phyloP scores from a whole-genome alignment of 2,797 vertebrate genomes.

The Periparus ater region DNA sequence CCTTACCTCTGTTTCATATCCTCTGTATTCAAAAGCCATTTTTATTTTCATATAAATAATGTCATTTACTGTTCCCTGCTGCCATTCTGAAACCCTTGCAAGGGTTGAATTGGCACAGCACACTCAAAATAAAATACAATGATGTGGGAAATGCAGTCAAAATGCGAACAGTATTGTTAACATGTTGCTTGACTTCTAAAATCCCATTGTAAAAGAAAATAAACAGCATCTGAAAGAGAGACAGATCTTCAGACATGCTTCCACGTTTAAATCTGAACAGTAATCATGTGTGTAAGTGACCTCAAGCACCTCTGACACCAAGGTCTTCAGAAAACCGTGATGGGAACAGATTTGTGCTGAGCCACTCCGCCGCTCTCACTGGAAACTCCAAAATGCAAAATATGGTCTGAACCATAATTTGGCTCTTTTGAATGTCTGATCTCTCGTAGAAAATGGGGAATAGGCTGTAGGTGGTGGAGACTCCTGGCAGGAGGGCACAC shows the following conservation, averaged over 20 bases:
- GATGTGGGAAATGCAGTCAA: not conserved
- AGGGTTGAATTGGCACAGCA: not conserved
- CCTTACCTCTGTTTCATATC: constrained; percentile 42
- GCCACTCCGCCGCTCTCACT: not conserved
- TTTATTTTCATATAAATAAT: constrained; percentile 31
- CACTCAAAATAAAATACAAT: not conserved
- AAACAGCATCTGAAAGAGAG: not conserved
- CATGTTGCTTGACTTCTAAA: not conserved
- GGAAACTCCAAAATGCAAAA: not conserved
- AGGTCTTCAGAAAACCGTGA: not conserved
- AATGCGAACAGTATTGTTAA: not conserved
- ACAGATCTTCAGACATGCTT: not conserved
- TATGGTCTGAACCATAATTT: not conserved
- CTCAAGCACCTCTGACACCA: not conserved
- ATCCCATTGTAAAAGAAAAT: constrained; percentile 5
- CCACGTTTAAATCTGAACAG: not conserved
- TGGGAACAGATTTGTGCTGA: not conserved
- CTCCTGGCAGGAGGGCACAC: not conserved
- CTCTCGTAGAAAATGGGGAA: not conserved
- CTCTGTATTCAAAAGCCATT: constrained; percentile 28
- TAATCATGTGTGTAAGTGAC: not conserved
- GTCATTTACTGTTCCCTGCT: not conserved
- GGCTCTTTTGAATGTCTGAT: not conserved
- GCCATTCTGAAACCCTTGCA: not conserved
- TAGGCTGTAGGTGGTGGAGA: not conserved